Evolutionary conservation across 2,113 vertebrate species (phyloP).

Genomic region (Girardinichthys multiradiatus): DNA sequence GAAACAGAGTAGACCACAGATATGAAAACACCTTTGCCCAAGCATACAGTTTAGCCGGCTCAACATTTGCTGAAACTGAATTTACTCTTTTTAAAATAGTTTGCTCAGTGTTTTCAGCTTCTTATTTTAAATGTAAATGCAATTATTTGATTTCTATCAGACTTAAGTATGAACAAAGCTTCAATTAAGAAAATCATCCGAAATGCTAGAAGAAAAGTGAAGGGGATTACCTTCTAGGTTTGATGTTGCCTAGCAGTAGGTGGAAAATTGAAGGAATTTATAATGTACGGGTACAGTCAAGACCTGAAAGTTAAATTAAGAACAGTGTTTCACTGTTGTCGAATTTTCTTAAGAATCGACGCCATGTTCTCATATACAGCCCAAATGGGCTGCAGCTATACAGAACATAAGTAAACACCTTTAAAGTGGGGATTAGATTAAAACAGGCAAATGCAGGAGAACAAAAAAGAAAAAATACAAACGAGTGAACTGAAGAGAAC

Average conservation of each 20-base stretch:
- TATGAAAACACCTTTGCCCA: slow-evolving; percentile 49
- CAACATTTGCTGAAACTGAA: background rate
- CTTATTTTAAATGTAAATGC: background rate
- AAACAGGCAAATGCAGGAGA: no score
- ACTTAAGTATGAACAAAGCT: slow-evolving; percentile 2
- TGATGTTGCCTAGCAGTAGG: no score
- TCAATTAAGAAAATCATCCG: slow-evolving; percentile 1
- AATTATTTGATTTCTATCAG: background rate
- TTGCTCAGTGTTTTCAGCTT: slow-evolving; percentile 5
- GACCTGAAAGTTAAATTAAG: no score
- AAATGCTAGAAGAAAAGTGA: background rate
- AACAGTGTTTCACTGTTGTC: no score
- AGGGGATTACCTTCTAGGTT: background rate
- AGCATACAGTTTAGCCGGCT: slow-evolving; percentile 1
- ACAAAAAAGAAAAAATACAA: no score
- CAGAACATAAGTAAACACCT: no score
- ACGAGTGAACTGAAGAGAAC: no score
- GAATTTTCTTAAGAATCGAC: no score
- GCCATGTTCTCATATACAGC: no score
- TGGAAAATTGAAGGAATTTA: background rate
- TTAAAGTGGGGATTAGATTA: no score
- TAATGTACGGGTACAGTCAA: background rate
- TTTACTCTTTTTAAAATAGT: background rate
- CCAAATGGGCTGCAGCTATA: no score
- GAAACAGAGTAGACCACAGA: slow-evolving; percentile 60